phyloP scores from a whole-genome alignment of 2,113 vertebrate genomes.

The Plectropomus leopardus region DNA sequence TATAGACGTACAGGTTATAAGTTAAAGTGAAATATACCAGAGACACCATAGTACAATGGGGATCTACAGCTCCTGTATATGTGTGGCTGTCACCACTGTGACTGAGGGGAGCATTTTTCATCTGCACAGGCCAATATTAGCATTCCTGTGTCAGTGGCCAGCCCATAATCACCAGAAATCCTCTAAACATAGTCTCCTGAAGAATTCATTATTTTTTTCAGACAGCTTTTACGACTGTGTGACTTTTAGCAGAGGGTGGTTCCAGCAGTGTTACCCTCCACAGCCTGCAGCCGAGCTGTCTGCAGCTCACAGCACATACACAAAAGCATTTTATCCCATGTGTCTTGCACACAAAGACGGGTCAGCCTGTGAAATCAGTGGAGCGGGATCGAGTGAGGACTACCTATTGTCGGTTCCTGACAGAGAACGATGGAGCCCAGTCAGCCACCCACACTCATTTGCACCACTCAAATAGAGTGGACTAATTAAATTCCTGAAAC shows the following conservation, averaged over 20 bases:
- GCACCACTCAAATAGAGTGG: conserved; percentile 20
- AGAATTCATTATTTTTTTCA: conserved; percentile 27
- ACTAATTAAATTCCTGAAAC: conserved; percentile 45
- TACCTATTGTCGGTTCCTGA: conserved; percentile 67
- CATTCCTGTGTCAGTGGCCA: conserved; percentile 45
- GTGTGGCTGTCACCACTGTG: conserved; percentile 25
- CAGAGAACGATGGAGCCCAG: conserved; percentile 51
- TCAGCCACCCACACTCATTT: conserved; percentile 50
- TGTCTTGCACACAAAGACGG: conserved; percentile 58
- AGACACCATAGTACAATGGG: conserved; percentile 12
- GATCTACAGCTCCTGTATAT: conserved; percentile 36
- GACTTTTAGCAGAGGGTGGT: conserved; percentile 64
- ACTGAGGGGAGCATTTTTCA: conserved; percentile 23
- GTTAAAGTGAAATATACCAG: conserved; percentile 13
- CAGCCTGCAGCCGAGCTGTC: conserved; percentile 54
- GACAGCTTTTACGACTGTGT: conserved; percentile 39
- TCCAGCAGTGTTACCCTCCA: conserved; percentile 42
- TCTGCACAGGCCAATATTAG: conserved; percentile 38
- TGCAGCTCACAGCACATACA: conserved; percentile 64
- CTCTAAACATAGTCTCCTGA: conserved; percentile 47
- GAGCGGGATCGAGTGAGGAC: conserved; percentile 40
- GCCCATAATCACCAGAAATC: conserved; percentile 41
- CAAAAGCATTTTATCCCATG: conserved; percentile 54
- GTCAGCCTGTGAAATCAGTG: conserved; percentile 58
- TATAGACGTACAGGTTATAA: not conserved